Evolutionary conservation across 2,888 invertebrate species (phyloP).

Genomic region (Pseudolycoriella hygida): DNA sequence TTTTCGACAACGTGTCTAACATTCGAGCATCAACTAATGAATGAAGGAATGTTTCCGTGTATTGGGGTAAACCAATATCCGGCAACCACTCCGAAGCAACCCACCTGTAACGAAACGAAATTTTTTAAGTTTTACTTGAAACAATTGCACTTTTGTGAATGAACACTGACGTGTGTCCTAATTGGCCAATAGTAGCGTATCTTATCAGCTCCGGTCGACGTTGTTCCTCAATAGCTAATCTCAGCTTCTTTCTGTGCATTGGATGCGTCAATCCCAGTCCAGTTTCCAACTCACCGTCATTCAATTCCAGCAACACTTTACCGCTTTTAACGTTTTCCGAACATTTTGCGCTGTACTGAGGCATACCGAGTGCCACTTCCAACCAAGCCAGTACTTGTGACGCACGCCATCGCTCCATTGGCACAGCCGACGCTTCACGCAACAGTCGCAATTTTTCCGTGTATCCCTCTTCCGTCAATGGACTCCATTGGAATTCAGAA

Average conservation of each 20-base stretch:
- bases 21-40: conserved; percentile 86
- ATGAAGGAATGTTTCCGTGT: conserved; percentile 71
- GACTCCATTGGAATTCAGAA: conserved; percentile 26
- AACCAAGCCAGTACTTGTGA: conserved; percentile 89
- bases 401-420: conserved; percentile 82
- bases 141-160: not conserved
- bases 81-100: conserved; percentile 86
- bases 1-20: conserved; percentile 82
- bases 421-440: conserved; percentile 66
- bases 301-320: conserved; percentile 82
- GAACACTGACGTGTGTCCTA: conserved; percentile 48
- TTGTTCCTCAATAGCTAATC: conserved; percentile 85
- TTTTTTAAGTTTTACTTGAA: not conserved
- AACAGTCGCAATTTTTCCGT: conserved; percentile 32
- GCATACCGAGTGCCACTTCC: conserved; percentile 86
- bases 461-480: conserved; percentile 27
- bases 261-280: conserved; percentile 83
- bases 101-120: conserved; percentile 34
- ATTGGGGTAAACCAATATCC: conserved; percentile 78
- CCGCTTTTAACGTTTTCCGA: conserved; percentile 92
- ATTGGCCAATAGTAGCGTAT: conserved; percentile 71
- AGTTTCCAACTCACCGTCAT: conserved; percentile 78
- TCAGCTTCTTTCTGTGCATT: conserved; percentile 82
- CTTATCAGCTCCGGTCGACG: conserved; percentile 71
- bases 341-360: conserved; percentile 76